Evolutionary conservation across 2,888 invertebrate species (phyloP).

Genomic region (Chromoteleia sp.): DNA sequence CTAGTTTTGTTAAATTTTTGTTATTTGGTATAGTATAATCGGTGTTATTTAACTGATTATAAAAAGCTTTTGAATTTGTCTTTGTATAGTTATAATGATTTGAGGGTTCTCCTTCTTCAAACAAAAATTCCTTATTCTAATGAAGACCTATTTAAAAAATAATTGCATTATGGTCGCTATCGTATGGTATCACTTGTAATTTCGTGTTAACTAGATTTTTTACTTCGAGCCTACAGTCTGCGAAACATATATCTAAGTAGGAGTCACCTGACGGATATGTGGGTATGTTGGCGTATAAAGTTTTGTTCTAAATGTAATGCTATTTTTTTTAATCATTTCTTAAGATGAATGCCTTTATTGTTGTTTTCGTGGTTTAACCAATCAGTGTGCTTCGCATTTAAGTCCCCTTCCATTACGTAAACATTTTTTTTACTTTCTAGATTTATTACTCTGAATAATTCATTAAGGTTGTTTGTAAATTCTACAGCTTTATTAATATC

Average conservation of each 20-base stretch:
- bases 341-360: constrained; percentile 16
- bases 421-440: constrained; percentile 24
- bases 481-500: no score
- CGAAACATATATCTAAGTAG: constrained; percentile 43
- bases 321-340: constrained; percentile 29
- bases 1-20: no score
- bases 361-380: constrained; percentile 45
- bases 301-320: not conserved
- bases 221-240: not conserved
- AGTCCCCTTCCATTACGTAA: constrained; percentile 56
- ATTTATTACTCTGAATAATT: constrained; percentile 29
- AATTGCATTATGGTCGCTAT: constrained; percentile 62
- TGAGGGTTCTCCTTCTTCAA: no score
- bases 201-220: not conserved
- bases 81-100: no score
- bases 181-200: constrained; percentile 33
- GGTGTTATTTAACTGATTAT: no score
- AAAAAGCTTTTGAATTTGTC: no score
- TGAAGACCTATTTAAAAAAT: no score
- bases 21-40: no score
- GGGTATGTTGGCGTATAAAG: constrained; percentile 3
- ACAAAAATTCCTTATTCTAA: no score
- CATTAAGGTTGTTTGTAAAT: constrained; percentile 17
- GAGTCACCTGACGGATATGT: constrained; percentile 37
- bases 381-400: constrained; percentile 43